phyloP scores from a whole-genome alignment of 2,888 invertebrate genomes.

The Folsomia candida region DNA sequence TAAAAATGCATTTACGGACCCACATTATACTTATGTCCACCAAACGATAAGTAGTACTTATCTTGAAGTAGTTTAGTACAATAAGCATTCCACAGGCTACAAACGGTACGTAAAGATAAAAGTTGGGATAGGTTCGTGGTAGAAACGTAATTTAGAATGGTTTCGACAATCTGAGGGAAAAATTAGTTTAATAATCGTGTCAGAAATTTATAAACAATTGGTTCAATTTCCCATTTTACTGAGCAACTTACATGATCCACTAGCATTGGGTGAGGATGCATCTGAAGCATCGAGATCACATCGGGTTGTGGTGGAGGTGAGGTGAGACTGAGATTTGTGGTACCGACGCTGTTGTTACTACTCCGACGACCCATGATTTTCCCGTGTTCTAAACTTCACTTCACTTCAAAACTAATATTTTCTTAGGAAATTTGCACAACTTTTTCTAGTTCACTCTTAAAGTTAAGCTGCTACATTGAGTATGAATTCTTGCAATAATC shows the following conservation, averaged over 20 bases:
- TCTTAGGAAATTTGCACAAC: too few species aligned
- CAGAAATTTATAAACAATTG: not conserved
- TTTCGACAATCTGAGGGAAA: constrained; percentile 32
- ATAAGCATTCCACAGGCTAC: constrained; percentile 34
- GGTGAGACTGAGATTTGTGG: too few species aligned
- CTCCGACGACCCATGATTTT: too few species aligned
- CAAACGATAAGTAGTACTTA: constrained; percentile 30
- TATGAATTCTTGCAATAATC: too few species aligned
- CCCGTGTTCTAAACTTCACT: too few species aligned
- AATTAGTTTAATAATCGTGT: not conserved
- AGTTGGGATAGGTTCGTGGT: constrained; percentile 28
- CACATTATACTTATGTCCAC: constrained; percentile 35
- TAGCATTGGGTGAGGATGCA: constrained; percentile 33
- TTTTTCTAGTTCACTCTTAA: too few species aligned
- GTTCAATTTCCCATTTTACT: not conserved
- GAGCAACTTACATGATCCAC: constrained; percentile 33
- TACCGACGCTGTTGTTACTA: too few species aligned
- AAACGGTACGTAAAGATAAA: constrained; percentile 30
- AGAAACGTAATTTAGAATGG: constrained; percentile 30
- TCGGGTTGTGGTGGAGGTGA: too few species aligned
- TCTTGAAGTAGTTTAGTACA: constrained; percentile 26
- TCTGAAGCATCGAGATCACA: too few species aligned
- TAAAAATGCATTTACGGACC: too few species aligned
- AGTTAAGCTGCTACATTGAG: too few species aligned
- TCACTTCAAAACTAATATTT: too few species aligned